phyloP scores from a whole-genome alignment of 2,888 invertebrate genomes.

The Tryphoninae sp. region DNA sequence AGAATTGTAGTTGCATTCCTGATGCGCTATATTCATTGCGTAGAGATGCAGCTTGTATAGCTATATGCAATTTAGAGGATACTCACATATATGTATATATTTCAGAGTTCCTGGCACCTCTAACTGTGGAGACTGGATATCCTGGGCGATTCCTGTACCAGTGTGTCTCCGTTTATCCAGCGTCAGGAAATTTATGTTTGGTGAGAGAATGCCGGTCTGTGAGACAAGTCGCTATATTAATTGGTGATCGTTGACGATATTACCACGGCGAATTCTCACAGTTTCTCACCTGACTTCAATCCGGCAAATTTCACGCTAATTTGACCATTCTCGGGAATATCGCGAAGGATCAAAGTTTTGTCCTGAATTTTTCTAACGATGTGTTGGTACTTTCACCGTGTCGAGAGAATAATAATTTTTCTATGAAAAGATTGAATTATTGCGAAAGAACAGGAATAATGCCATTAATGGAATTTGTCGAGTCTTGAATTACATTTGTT shows the following conservation, averaged over 20 bases:
- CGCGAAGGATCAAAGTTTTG: too few relatives aligned
- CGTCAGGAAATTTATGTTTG: slow-evolving; percentile 46
- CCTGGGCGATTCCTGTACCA: slow-evolving; percentile 20
- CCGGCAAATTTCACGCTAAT: not conserved
- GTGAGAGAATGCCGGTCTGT: slow-evolving; percentile 13
- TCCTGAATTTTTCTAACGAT: too few relatives aligned
- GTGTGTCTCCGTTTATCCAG: slow-evolving; percentile 17
- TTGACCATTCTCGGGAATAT: not conserved
- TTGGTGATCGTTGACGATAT: slow-evolving; percentile 47
- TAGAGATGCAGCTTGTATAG: not conserved
- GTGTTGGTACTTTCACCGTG: too few relatives aligned
- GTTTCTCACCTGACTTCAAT: not conserved
- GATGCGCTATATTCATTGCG: not conserved
- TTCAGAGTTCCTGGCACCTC: slow-evolving; percentile 11
- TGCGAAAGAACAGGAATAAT: too few relatives aligned
- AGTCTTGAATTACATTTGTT: too few relatives aligned
- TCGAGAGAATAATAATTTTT: too few relatives aligned
- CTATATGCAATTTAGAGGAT: slow-evolving; percentile 12
- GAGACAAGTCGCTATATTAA: slow-evolving; percentile 33
- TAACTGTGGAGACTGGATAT: slow-evolving; percentile 10
- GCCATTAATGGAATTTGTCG: too few relatives aligned
- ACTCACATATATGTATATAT: not conserved
- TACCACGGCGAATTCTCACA: not conserved
- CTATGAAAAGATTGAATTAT: too few relatives aligned
- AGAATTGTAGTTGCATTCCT: slow-evolving; percentile 12